Percentiles rank a stretch among this genome's conserved stretches.
Conservation (phyloP, 1,140 invertebrate species). For the Physella acuta region DNA sequence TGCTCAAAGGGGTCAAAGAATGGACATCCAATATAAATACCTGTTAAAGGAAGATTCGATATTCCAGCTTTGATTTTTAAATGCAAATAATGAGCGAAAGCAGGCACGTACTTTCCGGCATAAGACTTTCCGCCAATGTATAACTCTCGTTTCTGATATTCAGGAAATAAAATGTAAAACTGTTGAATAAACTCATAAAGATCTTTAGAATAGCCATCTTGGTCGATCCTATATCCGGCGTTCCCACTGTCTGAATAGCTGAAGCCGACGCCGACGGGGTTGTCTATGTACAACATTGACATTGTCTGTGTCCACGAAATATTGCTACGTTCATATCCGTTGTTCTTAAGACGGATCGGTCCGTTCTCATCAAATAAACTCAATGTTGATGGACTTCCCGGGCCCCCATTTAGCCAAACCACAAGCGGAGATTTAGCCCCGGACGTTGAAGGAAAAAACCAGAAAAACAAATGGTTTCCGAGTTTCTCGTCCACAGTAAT, state of each 20-base stretch:
- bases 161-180: conserved; percentile 58
- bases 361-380: conserved; percentile 80
- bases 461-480: conserved; percentile 82
- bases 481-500: conserved; percentile 73
- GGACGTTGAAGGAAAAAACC: conserved; percentile 79
- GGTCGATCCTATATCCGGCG: conserved; percentile 53
- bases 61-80: conserved; percentile 56
- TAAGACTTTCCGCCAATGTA: conserved; percentile 60
- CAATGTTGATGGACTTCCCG: conserved; percentile 75
- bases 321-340: neutral
- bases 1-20: conserved; percentile 1
- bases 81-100: conserved; percentile 75
- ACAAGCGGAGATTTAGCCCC: conserved; percentile 66
- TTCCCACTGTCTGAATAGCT: conserved; percentile 50
- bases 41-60: conserved; percentile 36
- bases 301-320: conserved; percentile 72
- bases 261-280: conserved; percentile 69
- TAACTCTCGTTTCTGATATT: conserved; percentile 54
- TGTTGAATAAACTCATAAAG: conserved; percentile 52
- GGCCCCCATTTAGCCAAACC: conserved; percentile 81
- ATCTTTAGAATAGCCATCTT: conserved; percentile 56
- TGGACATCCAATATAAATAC: conserved; percentile 21
- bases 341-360: conserved; percentile 58
- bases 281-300: conserved; percentile 83
- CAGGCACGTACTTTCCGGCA: conserved; percentile 72